These are phyloP conservation scores for Drosophila takahashii DNA, from an alignment of 1,140 invertebrate species.

Conservation along the genomic window DNA sequence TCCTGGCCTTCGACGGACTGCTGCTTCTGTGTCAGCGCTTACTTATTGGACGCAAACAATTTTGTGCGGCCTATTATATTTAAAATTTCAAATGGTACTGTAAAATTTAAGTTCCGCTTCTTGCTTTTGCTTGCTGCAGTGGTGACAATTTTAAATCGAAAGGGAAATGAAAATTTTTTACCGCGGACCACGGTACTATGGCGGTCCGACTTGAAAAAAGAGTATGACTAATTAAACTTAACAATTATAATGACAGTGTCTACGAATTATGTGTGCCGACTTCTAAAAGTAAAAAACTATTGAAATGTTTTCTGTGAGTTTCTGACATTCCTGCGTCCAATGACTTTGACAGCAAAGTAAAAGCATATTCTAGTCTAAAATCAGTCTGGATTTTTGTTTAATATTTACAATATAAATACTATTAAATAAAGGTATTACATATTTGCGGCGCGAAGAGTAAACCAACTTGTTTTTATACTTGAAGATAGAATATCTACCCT, in stretches of 20 bases:
- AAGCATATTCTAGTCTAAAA: not conserved
- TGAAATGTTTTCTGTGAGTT: constrained; percentile 43
- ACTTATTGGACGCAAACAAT: constrained; percentile 12
- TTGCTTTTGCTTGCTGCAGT: constrained; percentile 1
- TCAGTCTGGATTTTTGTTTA: not conserved
- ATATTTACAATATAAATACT: too few species aligned
- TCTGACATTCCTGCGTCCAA: constrained; percentile 17
- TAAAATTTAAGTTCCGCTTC: constrained; percentile 63
- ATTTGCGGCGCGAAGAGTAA: too few species aligned
- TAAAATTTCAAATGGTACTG: constrained; percentile 69
- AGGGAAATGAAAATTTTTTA: constrained; percentile 42
- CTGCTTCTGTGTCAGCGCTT: not conserved
- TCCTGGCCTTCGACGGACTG: constrained; percentile 4
- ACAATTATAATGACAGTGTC: constrained; percentile 29
- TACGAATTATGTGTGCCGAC: constrained; percentile 69
- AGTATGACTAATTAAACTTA: constrained; percentile 42
- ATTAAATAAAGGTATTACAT: too few species aligned
- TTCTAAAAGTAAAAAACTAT: constrained; percentile 78
- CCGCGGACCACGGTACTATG: not conserved
- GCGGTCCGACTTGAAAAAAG: constrained; percentile 16
- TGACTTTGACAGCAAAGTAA: constrained; percentile 22
- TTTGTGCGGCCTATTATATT: constrained; percentile 33
- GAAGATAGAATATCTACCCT: too few species aligned
- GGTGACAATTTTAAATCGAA: constrained; percentile 25
- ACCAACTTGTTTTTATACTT: too few species aligned